Base-by-base conservation (phyloP, 2,888 invertebrate species). In the Leptopilina syphax region DNA sequence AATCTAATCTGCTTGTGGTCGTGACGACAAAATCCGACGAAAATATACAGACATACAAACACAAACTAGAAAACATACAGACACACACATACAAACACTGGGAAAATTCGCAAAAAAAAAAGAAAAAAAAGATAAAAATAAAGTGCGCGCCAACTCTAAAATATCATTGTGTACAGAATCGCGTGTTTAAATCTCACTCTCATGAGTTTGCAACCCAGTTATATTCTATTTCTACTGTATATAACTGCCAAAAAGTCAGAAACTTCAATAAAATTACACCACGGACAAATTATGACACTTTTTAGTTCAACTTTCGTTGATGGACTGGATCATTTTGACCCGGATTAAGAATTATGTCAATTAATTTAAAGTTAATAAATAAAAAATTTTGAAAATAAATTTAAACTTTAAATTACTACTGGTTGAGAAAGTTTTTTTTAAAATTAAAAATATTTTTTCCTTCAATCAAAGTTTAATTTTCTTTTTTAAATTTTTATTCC, bases 1-100 rank as follows among this genome's bases (percentile, higher is more conserved):
- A 70, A 70, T 70, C 70, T 70, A 70, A 70, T 70, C 70, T 70
- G 70, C 70, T 47, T 70, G 70, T 13, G 70, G 70, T 70, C 70
- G 70, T 70, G 70, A 70, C 70, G 70, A 70, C 70, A 13, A 70
- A 70, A 54, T 27, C 70, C 70, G 27, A 24, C 27, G 54, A 70
- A 70, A 34, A 34, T 34, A 34, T 34, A 44, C 44, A 44, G 8
- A 44, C 44, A 44, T 8, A 44, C 44, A 44, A 8, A 8, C 50
- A 10, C 27, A 34, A 34, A 3, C 34, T 3, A 4, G 3, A 34
- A 34, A 34, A 34, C 34, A 34, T 4, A 34, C 4, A 34, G 34
- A 34, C 34, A 44, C 44, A 44, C 44, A 44, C 44, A 44, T 6
- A 44, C 44, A 44, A 8, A 8, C 68, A 18, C 27, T 10, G 10